Conservation (phyloP, 2,888 invertebrate species). For the Polyploca ridens region DNA sequence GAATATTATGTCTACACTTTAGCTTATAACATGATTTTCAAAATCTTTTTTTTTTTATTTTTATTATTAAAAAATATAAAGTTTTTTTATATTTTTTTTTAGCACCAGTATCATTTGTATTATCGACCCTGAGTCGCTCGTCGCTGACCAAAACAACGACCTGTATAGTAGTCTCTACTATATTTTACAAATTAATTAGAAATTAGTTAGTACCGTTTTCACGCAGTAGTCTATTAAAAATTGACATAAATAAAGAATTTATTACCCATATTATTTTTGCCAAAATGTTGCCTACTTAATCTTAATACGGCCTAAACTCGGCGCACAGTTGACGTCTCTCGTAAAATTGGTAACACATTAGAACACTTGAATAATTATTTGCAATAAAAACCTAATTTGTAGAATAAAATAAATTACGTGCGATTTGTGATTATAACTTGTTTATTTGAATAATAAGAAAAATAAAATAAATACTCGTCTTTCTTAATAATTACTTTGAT, state of each 20-base stretch:
- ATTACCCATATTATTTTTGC: constrained; percentile 19
- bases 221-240: constrained; percentile 34
- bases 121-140: too few relatives aligned
- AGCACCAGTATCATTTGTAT: too few relatives aligned
- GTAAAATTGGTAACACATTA: not conserved
- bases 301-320: constrained; percentile 1
- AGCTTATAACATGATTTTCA: too few relatives aligned
- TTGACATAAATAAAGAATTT: constrained; percentile 35
- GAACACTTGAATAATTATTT: not conserved
- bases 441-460: constrained; percentile 3
- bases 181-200: constrained; percentile 36
- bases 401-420: not conserved
- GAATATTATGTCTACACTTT: too few relatives aligned
- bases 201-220: constrained; percentile 32
- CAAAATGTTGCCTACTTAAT: constrained; percentile 20
- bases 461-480: not conserved
- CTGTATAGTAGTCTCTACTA: constrained; percentile 27
- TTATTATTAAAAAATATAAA: too few relatives aligned
- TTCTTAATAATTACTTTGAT: not conserved
- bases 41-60: too few relatives aligned
- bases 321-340: not conserved
- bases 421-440: not conserved
- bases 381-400: not conserved
- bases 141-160: too few relatives aligned
- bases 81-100: too few relatives aligned